Evolutionary conservation across 2,113 vertebrate species (phyloP).

Genomic region (Misgurnus mizolepis): DNA sequence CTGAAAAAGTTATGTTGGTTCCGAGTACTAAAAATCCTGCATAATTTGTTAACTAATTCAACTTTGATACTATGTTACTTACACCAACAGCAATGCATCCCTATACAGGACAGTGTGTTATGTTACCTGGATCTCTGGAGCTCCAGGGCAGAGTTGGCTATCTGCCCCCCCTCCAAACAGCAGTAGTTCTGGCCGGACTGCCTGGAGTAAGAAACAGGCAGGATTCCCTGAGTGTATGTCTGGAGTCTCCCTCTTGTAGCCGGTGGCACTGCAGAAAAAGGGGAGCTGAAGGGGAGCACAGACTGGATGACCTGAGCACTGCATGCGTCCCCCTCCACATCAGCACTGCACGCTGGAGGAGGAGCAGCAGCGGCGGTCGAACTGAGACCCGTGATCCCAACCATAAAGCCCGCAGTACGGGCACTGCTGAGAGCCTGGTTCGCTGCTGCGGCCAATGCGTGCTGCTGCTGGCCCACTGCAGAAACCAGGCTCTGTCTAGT

Average conservation of each 20-base stretch:
- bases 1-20: not conserved
- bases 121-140: slow-evolving; percentile 91
- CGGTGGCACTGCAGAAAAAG: slow-evolving; percentile 69
- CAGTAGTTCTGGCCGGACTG: slow-evolving; percentile 77
- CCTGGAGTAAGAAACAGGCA: slow-evolving; percentile 81
- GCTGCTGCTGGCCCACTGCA: slow-evolving; percentile 63
- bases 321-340: slow-evolving; percentile 77
- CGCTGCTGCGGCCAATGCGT: slow-evolving; percentile 65
- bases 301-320: slow-evolving; percentile 65
- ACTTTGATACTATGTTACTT: no score
- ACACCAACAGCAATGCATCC: no score
- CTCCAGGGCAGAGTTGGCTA: slow-evolving; percentile 79
- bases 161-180: slow-evolving; percentile 76
- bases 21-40: not conserved
- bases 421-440: slow-evolving; percentile 69
- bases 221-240: slow-evolving; percentile 92
- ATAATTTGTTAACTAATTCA: not conserved
- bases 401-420: slow-evolving; percentile 59
- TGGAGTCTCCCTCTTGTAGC: slow-evolving; percentile 85
- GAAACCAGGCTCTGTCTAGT: slow-evolving; percentile 71
- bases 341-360: slow-evolving; percentile 61
- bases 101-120: not conserved
- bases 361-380: slow-evolving; percentile 11
- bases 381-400: slow-evolving; percentile 13
- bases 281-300: slow-evolving; percentile 64